Percentiles rank a stretch among this genome's conserved stretches.
phyloP scores from a whole-genome alignment of 2,797 vertebrate species.

The Furcifer pardalis region DNA sequence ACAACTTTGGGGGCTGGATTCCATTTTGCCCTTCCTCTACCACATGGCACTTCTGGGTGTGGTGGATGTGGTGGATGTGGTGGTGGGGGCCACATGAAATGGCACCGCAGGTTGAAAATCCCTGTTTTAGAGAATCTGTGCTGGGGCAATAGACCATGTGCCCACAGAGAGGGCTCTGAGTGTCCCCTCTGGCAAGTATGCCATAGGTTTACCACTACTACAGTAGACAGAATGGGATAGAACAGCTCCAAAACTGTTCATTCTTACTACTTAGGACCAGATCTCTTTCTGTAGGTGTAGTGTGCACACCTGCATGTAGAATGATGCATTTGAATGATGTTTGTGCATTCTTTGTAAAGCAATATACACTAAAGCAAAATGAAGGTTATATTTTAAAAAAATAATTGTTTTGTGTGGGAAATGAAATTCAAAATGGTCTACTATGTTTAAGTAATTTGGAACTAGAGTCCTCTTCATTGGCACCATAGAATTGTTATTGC shows the following conservation, averaged over 20 bases:
- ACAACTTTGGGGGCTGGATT: too few species aligned
- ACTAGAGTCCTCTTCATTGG: neutral
- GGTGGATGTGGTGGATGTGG: too few species aligned
- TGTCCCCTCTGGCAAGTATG: too few species aligned
- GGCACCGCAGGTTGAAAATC: too few species aligned
- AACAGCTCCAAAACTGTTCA: neutral
- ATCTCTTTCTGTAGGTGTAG: neutral
- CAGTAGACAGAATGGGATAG: neutral
- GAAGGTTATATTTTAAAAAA: neutral
- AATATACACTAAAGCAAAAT: slow-evolving; percentile 6
- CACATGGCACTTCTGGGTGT: too few species aligned
- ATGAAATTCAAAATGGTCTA: slow-evolving; percentile 23
- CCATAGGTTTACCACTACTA: too few species aligned
- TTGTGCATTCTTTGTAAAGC: slow-evolving; percentile 10
- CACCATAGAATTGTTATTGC: slow-evolving; percentile 13
- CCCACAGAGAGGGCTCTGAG: too few species aligned
- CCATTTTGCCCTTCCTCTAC: too few species aligned
- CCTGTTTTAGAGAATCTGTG: too few species aligned
- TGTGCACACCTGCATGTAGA: neutral
- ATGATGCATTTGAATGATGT: slow-evolving; percentile 25
- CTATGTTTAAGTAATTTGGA: neutral
- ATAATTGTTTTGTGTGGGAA: slow-evolving; percentile 19
- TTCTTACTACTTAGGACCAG: neutral
- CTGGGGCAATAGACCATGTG: too few species aligned
- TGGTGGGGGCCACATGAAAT: too few species aligned